Evolutionary conservation across 2,113 vertebrate species (phyloP), one percentile per base, ranked within the genome.

Genomic region (Rhinogobius similis): DNA sequence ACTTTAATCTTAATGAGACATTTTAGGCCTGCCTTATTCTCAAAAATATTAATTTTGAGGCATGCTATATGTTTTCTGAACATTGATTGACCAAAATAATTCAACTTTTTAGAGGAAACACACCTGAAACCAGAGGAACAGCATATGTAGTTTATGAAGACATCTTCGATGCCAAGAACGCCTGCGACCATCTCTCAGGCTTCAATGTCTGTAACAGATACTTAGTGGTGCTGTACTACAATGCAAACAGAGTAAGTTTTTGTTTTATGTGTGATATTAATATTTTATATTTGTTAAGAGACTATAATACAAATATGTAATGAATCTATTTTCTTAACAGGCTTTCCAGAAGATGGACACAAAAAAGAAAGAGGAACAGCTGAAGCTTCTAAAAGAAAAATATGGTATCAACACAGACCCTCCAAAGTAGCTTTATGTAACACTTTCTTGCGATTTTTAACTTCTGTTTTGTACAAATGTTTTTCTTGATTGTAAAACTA

Each of bases 311-410:
- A 10, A n/a, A 18, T 16, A 3, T 62, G 38, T 32, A n/a, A 62
- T 39, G 1, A 46, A 8, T 6, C 5, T 1, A 48, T 36, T 63
- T 39, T 5, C 16, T 67, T 68, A 1, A 0, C 87, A 99, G 98
- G 98, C 98, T 48, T 99, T 99, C 94, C 97, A 99, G 86, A 99
- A 99, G 89, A 98, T 99, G 98, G 98, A 99, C 92, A 99, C 98
- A 79, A 99, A 99, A 93, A 99, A 99, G 90, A 99, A 99, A 89
- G 98, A 99, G 70, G 98, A 99, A 76, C 98, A 99, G 90, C 87
- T 99, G 83, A 99, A 99, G 75, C 94, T 98, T 85, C 94, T 99
- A 62, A 99, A 99, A 86, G 98, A 99, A 75, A 99, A 99, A 92
- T 99, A 99, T 0, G 98, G 98, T 73, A 99, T 99, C 92, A 99